Conservation (phyloP, 35 echinoderm and acorn worm species). For the Nesometra sesokonis region DNA sequence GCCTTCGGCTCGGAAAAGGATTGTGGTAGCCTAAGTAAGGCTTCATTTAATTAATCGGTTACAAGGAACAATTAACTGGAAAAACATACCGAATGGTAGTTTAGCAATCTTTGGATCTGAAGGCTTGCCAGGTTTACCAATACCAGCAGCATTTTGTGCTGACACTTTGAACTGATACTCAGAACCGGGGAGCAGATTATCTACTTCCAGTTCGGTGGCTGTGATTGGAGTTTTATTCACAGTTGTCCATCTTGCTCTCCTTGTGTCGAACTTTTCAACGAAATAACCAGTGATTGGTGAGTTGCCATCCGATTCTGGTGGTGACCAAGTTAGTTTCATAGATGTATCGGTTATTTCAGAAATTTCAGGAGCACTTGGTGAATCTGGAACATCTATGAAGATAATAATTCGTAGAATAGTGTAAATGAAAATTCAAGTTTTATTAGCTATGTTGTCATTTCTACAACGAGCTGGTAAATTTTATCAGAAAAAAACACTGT, state of each 20-base stretch:
- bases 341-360: conserved; percentile 17
- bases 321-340: conserved; percentile 33
- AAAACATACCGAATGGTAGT: conserved; percentile 25
- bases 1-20: no score
- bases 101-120: conserved; percentile 38
- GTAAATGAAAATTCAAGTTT: no score
- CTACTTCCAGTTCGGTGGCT: neutral
- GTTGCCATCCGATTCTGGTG: conserved; percentile 41
- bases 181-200: neutral
- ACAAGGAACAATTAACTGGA: neutral
- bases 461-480: no score
- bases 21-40: no score
- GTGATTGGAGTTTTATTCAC: conserved; percentile 43
- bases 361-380: conserved; percentile 29
- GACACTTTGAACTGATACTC: conserved; percentile 46
- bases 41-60: neutral
- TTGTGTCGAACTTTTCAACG: conserved; percentile 49
- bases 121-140: conserved; percentile 19
- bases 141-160: conserved; percentile 44
- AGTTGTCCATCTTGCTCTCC: conserved; percentile 30
- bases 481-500: no score
- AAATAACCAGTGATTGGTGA: conserved; percentile 41
- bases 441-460: no score
- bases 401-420: no score
- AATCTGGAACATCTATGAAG: conserved; percentile 27